Evolutionary conservation across 2,888 invertebrate species (phyloP).

Genomic region (Stramonita haemastoma): DNA sequence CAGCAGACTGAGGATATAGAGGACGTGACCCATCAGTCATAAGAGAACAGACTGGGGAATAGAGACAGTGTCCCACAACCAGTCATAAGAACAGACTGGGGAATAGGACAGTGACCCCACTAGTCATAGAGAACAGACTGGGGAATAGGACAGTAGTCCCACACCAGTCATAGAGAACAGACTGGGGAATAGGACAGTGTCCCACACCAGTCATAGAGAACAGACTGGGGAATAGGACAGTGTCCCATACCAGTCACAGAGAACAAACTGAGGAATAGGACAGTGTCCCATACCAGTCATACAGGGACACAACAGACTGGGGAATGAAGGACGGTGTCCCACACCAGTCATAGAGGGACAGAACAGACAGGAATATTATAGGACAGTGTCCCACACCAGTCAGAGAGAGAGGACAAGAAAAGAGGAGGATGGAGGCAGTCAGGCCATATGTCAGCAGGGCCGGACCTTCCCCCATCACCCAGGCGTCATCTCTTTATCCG

Average conservation of each 20-base stretch:
- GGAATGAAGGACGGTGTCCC: too few species aligned
- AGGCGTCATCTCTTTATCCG: slow-evolving; percentile 24
- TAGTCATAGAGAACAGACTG: too few species aligned
- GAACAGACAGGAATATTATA: background rate
- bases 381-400: background rate
- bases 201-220: too few species aligned
- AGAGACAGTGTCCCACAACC: too few species aligned
- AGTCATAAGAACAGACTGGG: too few species aligned
- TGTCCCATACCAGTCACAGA: too few species aligned
- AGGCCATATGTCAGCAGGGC: too few species aligned
- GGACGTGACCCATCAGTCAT: too few species aligned
- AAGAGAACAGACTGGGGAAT: too few species aligned
- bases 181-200: background rate
- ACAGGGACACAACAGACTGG: background rate
- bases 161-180: background rate
- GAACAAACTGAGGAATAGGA: background rate
- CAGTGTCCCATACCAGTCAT: too few species aligned
- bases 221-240: background rate
- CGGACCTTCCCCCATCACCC: background rate
- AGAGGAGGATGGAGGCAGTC: background rate
- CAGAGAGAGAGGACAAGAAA: background rate
- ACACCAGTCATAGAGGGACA: background rate
- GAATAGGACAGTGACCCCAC: too few species aligned
- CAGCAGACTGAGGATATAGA: background rate
- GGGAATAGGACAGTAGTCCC: too few species aligned